Conservation (phyloP, 2,113 vertebrate species). For the Eleginops maclovinus region DNA sequence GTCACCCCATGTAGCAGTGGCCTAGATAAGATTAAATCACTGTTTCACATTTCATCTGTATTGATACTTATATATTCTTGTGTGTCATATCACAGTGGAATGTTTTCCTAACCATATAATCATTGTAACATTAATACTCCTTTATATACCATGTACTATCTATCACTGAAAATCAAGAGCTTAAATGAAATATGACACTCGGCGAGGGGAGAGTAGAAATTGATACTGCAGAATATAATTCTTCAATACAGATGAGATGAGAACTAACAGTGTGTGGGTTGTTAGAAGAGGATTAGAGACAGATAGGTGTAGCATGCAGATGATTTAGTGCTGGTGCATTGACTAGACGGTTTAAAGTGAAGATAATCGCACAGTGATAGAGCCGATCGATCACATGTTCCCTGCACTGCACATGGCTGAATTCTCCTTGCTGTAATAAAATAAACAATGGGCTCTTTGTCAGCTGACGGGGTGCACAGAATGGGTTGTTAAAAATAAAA, state of each 20-base stretch:
- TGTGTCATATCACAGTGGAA: not conserved
- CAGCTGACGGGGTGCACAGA: slow-evolving; percentile 36
- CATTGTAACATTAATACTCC: slow-evolving; percentile 13
- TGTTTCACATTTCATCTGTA: slow-evolving; percentile 30
- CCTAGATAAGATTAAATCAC: slow-evolving; percentile 27
- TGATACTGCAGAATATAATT: slow-evolving; percentile 22
- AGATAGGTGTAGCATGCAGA: slow-evolving; percentile 30
- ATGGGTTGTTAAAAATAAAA: slow-evolving; percentile 31
- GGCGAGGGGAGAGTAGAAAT: slow-evolving; percentile 9
- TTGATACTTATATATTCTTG: slow-evolving; percentile 22
- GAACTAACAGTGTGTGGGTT: slow-evolving; percentile 34
- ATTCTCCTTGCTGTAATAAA: slow-evolving; percentile 48
- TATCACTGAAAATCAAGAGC: slow-evolving; percentile 5
- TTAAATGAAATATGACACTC: slow-evolving; percentile 22
- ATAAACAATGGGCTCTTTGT: slow-evolving; percentile 60
- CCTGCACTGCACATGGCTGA: slow-evolving; percentile 12
- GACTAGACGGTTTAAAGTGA: slow-evolving; percentile 38
- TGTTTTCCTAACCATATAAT: slow-evolving; percentile 19
- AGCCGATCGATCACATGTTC: slow-evolving; percentile 45
- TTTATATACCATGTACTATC: not conserved
- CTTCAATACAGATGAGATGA: slow-evolving; percentile 24
- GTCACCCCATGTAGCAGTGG: slow-evolving; percentile 1
- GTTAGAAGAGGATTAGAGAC: slow-evolving; percentile 27
- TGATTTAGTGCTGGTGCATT: slow-evolving; percentile 50
- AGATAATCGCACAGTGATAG: slow-evolving; percentile 51